Conservation (phyloP, 2,888 invertebrate species). For the Myopa testacea region DNA sequence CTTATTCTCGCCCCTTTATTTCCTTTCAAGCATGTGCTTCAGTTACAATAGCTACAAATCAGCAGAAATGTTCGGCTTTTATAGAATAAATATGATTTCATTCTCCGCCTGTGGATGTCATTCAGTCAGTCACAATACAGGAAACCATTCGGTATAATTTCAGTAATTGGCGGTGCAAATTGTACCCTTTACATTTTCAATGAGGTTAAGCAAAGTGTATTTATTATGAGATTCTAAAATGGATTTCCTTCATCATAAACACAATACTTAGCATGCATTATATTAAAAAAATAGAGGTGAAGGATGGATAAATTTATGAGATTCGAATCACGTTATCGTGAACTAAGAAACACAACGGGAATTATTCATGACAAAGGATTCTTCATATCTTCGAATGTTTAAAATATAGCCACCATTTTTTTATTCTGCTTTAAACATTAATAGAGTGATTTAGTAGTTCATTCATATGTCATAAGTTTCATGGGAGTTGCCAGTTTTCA, state of each 20-base stretch:
- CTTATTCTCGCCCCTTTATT: not conserved
- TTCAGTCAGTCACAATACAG: not conserved
- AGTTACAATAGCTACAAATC: conserved; percentile 23
- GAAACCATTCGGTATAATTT: conserved; percentile 18
- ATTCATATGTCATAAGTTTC: too few species aligned
- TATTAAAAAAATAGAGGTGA: not conserved
- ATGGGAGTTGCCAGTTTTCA: too few species aligned
- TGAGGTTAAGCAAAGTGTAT: conserved; percentile 1
- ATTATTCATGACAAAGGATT: not conserved
- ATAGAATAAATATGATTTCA: conserved; percentile 17
- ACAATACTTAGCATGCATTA: not conserved
- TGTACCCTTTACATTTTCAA: not conserved
- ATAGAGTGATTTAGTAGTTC: too few species aligned
- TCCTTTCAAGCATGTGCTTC: not conserved
- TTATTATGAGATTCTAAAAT: not conserved
- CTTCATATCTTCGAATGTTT: too few species aligned
- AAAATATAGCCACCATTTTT: too few species aligned
- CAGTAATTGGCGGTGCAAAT: conserved; percentile 24
- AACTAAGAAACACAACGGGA: not conserved
- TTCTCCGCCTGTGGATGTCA: not conserved
- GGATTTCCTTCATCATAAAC: not conserved
- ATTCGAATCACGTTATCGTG: not conserved
- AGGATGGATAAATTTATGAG: not conserved
- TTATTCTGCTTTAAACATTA: too few species aligned
- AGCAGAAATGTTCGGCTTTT: conserved; percentile 19